Base-by-base conservation (phyloP, 1,140 invertebrate genomes). In the Rhyacophila brunnea region DNA sequence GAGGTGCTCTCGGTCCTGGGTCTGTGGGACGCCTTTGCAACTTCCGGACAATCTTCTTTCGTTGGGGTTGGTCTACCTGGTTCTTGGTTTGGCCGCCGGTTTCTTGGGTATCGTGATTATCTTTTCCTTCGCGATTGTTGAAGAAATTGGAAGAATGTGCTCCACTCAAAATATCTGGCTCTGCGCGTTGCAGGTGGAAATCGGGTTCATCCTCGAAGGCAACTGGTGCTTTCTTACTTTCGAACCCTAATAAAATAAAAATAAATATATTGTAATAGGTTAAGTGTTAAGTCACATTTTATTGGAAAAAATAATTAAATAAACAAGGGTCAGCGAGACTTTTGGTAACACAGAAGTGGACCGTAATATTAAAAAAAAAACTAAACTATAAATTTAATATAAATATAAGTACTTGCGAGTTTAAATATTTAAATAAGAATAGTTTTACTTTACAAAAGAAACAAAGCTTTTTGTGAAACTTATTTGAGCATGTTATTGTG, bases 181-280 rank as follows among this genome's bases (percentile, higher is more conserved):
- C 89, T 17, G 87, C 87, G 11, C 87, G 79, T 66, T 91, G 88
- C 5, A 91, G 79, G 66, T 86, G 82, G 71, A 89, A 91, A 35
- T 88, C 85, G 10, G 84, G 78, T 71, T 91, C 88, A 18, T 86
- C 84, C 68, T 91, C 89, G 50, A 77, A 83, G 60, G 83, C 82
- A 47, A 57, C 75, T 67, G 58, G 80, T 15, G 79, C 69, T 45
- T 82, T 81, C 70, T 85, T 86, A 35, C 80, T 84, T 65, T 85
- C 83, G 66, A 78, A 83, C 65, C 81, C 81, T 83, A 42, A 36
- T 28, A 53, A 50, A n/a, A n/a, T n/a, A n/a, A n/a, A n/a, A n/a
- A n/a, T n/a, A n/a, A n/a, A n/a, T n/a, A n/a, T n/a, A n/a, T n/a
- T n/a, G n/a, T n/a, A n/a, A n/a, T n/a, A n/a, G n/a, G n/a, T n/a